Percentiles rank a stretch among this genome's conserved stretches.
Conservation (phyloP, 2,888 invertebrate species). For the Lycophotia porphyrea region DNA sequence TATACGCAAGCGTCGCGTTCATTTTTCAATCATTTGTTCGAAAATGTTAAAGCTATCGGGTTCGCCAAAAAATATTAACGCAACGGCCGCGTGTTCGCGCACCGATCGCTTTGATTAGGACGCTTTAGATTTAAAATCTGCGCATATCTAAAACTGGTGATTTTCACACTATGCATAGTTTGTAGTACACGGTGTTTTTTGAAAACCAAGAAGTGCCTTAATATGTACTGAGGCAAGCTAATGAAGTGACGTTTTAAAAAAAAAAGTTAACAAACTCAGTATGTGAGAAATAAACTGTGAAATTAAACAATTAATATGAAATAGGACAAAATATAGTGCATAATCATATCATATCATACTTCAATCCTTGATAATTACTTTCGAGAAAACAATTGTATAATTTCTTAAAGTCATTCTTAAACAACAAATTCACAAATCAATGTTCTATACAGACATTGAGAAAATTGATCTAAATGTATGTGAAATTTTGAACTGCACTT, state of each 20-base stretch:
- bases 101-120: not conserved
- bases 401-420: not conserved
- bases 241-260: not conserved
- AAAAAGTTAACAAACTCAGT: no score
- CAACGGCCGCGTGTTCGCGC: no score
- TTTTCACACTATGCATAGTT: not conserved
- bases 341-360: not conserved
- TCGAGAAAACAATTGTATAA: not conserved
- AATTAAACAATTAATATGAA: not conserved
- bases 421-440: conserved; percentile 25
- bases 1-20: not conserved
- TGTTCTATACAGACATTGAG: conserved; percentile 62
- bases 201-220: not conserved
- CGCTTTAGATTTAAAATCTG: not conserved
- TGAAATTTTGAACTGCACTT: conserved; percentile 34
- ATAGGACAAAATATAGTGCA: not conserved
- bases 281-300: not conserved
- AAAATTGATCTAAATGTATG: conserved; percentile 24
- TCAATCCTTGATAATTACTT: not conserved
- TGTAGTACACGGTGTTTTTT: not conserved
- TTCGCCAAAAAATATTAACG: not conserved
- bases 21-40: not conserved
- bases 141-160: not conserved
- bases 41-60: not conserved
- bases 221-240: not conserved